Evolutionary conservation across 2,888 invertebrate species (phyloP), one percentile per base, ranked within the genome.

Genomic region (Sicus ferrugineus): DNA sequence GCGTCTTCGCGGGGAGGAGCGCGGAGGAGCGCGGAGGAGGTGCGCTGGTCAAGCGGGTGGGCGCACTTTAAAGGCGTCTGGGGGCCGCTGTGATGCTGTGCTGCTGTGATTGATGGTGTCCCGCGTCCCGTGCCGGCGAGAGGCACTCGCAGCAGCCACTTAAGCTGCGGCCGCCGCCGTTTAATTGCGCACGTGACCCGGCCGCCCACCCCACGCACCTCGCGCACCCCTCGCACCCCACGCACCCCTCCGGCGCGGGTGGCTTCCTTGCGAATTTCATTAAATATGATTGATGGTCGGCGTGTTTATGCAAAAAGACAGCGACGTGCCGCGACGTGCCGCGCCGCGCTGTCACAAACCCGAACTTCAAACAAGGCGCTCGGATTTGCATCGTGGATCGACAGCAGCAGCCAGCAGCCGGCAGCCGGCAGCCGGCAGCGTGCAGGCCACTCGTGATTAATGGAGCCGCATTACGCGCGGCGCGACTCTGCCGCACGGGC

Each of bases 241-340:
- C 74, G 74, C 76, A 75, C 2, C 14, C 31, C 11, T 5, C 23
- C 14, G 66, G 56, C 34, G 26, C 50, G 50, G 21, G 50, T 50
- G 14, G 31, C 19, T 23, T 66, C 28, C n/a, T 74, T 76, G 75
- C 78, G 77, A 80, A 79, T 82, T 83, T 81, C 83, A 81, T 81
- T 81, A 81, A 81, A 79, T 81, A 78, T 83, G 81, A 81, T 83
- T 81, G 83, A 81, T 81, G 83, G 77, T 74, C 75, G 73, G 72
- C 80, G 80, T 61, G 52, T 69, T 48, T 48, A 72, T 62, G 72
- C 70, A 68, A 68, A 72, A 67, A 67, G 64, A 19, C 38, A 65
- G 30, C 38, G 65, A 23, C 50, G 34, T 38, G 31, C n/a, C 42
- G n/a, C 52, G 46, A 42, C 64, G 58, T 61, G 69, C 59, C 56